Evolutionary conservation across 2,888 invertebrate genomes (phyloP), one percentile per base, ranked within the genome.

Genomic region (Athrips mouffetella): DNA sequence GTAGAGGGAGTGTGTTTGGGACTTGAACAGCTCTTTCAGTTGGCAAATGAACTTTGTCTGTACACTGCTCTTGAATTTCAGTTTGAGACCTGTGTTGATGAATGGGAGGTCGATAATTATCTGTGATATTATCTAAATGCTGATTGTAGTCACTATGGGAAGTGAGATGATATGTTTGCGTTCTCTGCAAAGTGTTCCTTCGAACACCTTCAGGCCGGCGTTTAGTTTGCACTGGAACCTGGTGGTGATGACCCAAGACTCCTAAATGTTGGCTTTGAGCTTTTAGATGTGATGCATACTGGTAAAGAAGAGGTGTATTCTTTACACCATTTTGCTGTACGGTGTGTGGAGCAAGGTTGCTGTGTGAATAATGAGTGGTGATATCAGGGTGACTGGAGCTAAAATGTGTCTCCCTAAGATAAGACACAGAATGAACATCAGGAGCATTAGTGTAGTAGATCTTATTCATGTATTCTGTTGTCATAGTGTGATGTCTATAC

Each of bases 331-430:
- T 83, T 23, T 65, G 68, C 11, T 69, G 79, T 5, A 68, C 57
- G 13, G 72, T 73, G 47, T 79, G 79, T 8, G 75, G 70, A 1
- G 74, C 63, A 2, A 79, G 63, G 50, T 54, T 66, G 0, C 76
- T 74, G 51, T 84, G 86, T 18, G 66, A 72, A 46, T 85, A 83
- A 58, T 84, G 78, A 8, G 80, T 80, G 2, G 87, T 73, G 45
- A 89, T 88, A 57, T 89, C 89, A 20, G 89, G 89, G 57, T 89
- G 89, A 63, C 89, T 89, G 3, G 88, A 87, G 57, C 89, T 89
- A 54, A 89, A 89, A 56, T 89, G 89, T 7, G 88, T 87, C 60
- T 89, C 89, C 54, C 84, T 62, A 55, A 86, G 60, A 7, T 86
- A 69, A 16, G 87, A 77, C 8, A 83, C 84, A 69, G 76, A 81